Base-by-base conservation (phyloP, 2,888 invertebrate genomes). In the Osmoderma eremita region DNA sequence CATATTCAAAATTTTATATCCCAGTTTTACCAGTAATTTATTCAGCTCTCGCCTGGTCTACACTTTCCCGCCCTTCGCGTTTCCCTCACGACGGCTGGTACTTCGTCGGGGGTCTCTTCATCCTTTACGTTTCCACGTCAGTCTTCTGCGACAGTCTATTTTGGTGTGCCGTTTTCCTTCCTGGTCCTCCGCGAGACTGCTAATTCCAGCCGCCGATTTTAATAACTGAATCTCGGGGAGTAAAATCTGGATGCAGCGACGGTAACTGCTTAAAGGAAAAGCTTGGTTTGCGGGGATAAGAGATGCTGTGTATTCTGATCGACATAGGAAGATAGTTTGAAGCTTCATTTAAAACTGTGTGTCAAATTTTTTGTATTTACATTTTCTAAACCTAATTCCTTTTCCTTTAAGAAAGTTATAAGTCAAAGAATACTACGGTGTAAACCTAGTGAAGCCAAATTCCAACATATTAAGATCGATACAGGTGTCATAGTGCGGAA, bases 1-100 rank as follows among this genome's bases (percentile, higher is more conserved):
- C 91, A 91, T 91, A 91, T 91, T 91, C 91, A 91, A 91, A 91
- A 91, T 91, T 91, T 91, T 91, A 91, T 91, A 91, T 90, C 90
- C 88, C 88, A 81, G 86, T 86, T 87, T 87, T 87, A 86, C 84
- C 86, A 88, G 89, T 90, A 90, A 90, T 90, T 90, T 90, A 90
- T 90, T 89, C 90, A 82, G 81, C 84, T 82, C 80, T 80, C 79
- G 77, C 74, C 74, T 75, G 74, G 74, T 78, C 81, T 83, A 76
- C 83, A 84, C 83, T 82, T 83, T 68, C 69, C 69, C 65, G 51
- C 63, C 68, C 71, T 74, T 72, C 74, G 12, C 17, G 39, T 10
- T 38, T 38, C 15, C 49, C 56, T 45, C 13, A 41, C 30, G 30
- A n/a, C n/a, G 30, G 5, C 30, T 6, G 24, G 30, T 22, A 36